phyloP scores from a whole-genome alignment of 2,888 invertebrate species.

The Nudaria mundana region DNA sequence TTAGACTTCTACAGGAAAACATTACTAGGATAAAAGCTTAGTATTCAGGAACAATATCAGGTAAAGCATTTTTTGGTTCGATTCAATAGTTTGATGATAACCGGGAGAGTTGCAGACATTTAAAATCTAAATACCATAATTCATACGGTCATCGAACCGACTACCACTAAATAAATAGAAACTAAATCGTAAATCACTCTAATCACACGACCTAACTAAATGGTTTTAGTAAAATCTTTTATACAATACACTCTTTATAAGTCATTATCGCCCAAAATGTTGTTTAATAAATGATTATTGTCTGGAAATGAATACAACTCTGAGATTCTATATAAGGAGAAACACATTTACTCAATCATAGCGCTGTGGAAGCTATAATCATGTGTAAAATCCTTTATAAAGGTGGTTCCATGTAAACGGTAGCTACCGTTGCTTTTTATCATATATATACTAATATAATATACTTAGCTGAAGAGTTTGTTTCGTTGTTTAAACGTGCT shows the following conservation, averaged over 20 bases:
- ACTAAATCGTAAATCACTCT: neutral
- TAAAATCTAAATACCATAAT: no score
- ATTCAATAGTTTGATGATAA: no score
- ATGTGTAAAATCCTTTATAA: slow-evolving; percentile 2
- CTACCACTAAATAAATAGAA: neutral
- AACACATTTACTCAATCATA: slow-evolving; percentile 21
- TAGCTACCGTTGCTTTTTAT: no score
- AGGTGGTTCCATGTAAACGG: neutral
- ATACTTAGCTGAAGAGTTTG: no score
- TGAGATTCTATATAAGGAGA: slow-evolving; percentile 18
- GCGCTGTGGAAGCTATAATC: slow-evolving; percentile 18
- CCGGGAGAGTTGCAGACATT: no score
- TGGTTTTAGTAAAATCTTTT: neutral
- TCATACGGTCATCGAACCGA: neutral
- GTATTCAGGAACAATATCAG: no score
- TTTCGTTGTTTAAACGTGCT: no score
- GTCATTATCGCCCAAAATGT: slow-evolving; percentile 1
- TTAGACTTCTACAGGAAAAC: no score
- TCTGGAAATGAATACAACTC: slow-evolving; percentile 9
- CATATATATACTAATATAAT: no score
- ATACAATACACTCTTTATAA: neutral
- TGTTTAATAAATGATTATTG: slow-evolving; percentile 5
- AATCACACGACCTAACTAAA: no score
- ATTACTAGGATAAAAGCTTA: no score
- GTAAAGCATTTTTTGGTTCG: no score